phyloP scores from a whole-genome alignment of 2,797 vertebrate genomes.

The Ptychadena robeensis region DNA sequence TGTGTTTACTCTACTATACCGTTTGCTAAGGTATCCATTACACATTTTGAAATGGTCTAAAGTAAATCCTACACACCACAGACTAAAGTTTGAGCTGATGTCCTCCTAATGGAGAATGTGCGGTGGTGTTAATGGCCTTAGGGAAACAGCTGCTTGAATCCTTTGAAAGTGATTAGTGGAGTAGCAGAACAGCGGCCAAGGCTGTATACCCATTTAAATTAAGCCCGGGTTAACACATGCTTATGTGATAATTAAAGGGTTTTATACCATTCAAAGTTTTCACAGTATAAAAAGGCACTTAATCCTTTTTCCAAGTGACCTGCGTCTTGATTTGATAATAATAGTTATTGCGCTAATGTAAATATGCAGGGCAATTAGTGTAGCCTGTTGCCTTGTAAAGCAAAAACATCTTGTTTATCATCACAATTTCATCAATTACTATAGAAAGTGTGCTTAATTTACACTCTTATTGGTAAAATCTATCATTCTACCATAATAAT shows the following conservation, averaged over 20 bases:
- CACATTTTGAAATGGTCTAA: background rate
- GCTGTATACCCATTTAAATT: slow-evolving; percentile 32
- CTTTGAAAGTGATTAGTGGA: slow-evolving; percentile 21
- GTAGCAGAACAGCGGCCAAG: slow-evolving; percentile 17
- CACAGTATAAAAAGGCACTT: slow-evolving; percentile 38
- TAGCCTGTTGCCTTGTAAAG: background rate
- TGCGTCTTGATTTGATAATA: slow-evolving; percentile 12
- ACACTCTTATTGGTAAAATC: background rate
- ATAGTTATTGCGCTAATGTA: background rate
- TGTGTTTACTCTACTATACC: background rate
- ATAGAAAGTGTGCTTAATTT: background rate
- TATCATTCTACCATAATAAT: background rate
- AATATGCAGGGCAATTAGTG: background rate
- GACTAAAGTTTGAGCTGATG: background rate
- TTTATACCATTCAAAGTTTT: slow-evolving; percentile 38
- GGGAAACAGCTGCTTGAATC: slow-evolving; percentile 30
- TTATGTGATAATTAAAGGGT: slow-evolving; percentile 49
- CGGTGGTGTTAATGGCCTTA: slow-evolving; percentile 27
- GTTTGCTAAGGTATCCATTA: background rate
- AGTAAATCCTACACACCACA: background rate
- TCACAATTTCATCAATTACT: background rate
- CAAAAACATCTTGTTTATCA: background rate
- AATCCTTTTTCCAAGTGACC: slow-evolving; percentile 16
- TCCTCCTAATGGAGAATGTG: background rate
- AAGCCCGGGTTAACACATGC: slow-evolving; percentile 43